phyloP scores from a whole-genome alignment of 1,140 invertebrate genomes.

The Bemisia tabaci region DNA sequence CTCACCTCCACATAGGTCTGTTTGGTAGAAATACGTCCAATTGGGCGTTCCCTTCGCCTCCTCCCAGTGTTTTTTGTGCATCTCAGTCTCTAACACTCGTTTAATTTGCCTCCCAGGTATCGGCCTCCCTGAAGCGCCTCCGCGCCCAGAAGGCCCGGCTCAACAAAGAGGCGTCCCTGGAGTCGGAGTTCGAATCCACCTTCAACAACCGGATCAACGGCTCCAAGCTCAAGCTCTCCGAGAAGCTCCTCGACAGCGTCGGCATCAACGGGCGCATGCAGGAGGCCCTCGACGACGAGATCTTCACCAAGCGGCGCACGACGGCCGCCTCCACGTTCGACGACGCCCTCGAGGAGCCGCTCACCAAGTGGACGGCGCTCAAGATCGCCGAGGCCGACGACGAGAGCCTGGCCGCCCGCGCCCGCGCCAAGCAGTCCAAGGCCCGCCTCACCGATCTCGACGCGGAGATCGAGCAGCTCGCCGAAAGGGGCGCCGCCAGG shows the following conservation, averaged over 20 bases:
- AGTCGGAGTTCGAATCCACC: slow-evolving; percentile 16
- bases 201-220: slow-evolving; percentile 4
- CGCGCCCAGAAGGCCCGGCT: slow-evolving; percentile 6
- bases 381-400: slow-evolving; percentile 22
- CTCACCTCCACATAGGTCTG: too few species aligned
- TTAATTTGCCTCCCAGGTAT: too few species aligned
- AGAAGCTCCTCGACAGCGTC: slow-evolving; percentile 42
- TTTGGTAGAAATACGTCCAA: too few species aligned
- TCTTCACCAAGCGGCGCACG: slow-evolving; percentile 11
- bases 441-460: slow-evolving; percentile 42
- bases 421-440: slow-evolving; percentile 31
- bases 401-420: slow-evolving; percentile 23
- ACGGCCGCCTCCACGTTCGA: slow-evolving; percentile 10
- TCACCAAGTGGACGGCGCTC: slow-evolving; percentile 40
- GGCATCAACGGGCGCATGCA: slow-evolving; percentile 33
- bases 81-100: too few species aligned
- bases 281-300: slow-evolving; percentile 19
- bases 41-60: too few species aligned
- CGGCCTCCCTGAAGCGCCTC: slow-evolving; percentile 8
- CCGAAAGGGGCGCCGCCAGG: slow-evolving; percentile 38
- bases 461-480: slow-evolving; percentile 42
- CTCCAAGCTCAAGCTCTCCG: slow-evolving; percentile 26
- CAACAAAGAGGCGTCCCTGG: slow-evolving; percentile 12
- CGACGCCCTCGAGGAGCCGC: slow-evolving; percentile 18
- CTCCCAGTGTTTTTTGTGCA: too few species aligned